Base-by-base conservation (phyloP, 2,797 vertebrate species). In the Taenioides sp. region DNA sequence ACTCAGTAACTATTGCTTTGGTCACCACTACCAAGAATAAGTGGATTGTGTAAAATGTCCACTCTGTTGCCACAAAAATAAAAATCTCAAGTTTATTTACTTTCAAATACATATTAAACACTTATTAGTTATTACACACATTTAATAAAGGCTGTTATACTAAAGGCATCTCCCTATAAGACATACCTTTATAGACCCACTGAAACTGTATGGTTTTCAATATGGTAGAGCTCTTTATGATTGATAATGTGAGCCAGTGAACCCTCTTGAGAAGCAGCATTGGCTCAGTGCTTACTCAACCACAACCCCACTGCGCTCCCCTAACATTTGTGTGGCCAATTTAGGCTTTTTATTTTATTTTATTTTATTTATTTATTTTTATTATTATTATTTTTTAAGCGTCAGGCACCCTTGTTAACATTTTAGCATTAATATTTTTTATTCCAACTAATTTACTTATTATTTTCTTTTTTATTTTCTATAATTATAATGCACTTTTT, bases 191-290 rank as follows among this genome's bases (percentile, higher is more conserved):
- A 52, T 7, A 2, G 49, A 52, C 50, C 18, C 50, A 55, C 2
- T 55, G 52, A 55, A 23, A 9, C 52, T n/a, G 18, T 20, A 2
- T 55, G n/a, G n/a, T 20, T 67, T 55, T 17, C 65, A 34, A 74
- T 83, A 76, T 84, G 80, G 83, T 79, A 72, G 65, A 72, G 75
- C 52, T 61, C 72, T 75, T 75, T 79, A 80, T 92, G 92, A 94
- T 88, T 92, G 92, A 92, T 92, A 91, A 88, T 87, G 86, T 91
- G 90, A 92, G 91, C 87, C 82, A 81, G 82, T 86, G 87, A 92
- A 92, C 88, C 87, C 86, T 88, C 85, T 79, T 84, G 83, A 89
- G 88, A 77, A 80, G 82, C 70, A 20, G 73, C 49, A 22, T 3
- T 59, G 70, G 84, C 78, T 74, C 71, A 87, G 84, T 86, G 43